A percentile compares a stretch with the other conserved stretches of the same genome.
Conservation (phyloP, 2,888 invertebrate genomes). For the Scaptomyza parva region DNA sequence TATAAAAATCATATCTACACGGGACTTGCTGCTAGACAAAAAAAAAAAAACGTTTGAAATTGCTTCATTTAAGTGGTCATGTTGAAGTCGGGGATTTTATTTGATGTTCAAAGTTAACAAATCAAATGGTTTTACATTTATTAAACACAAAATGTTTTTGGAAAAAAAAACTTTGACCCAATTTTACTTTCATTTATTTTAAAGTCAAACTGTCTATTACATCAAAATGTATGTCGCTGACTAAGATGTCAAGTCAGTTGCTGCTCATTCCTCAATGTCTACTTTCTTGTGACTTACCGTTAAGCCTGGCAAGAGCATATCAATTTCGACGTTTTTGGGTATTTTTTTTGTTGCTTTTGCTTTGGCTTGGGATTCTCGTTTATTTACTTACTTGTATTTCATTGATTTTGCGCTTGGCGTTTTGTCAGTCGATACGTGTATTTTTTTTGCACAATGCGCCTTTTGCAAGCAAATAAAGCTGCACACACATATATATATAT, state of each 20-base stretch:
- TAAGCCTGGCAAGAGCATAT: constrained; percentile 51
- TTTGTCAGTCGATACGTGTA: constrained; percentile 39
- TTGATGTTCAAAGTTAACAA: background rate
- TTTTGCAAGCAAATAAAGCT: constrained; percentile 22
- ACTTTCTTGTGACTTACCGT: constrained; percentile 1
- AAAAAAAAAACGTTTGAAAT: constrained; percentile 17
- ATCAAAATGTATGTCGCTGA: background rate
- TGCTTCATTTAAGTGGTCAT: constrained; percentile 3
- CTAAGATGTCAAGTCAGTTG: background rate
- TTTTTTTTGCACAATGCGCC: constrained; percentile 23
- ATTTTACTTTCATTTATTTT: background rate
- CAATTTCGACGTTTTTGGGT: constrained; percentile 51
- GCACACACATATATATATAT: constrained; percentile 10
- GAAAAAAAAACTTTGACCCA: background rate
- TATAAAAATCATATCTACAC: constrained; percentile 1
- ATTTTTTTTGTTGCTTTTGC: background rate
- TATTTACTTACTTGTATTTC: constrained; percentile 48
- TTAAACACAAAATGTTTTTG: background rate
- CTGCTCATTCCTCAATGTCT: constrained; percentile 9
- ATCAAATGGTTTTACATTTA: background rate
- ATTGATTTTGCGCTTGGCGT: constrained; percentile 54
- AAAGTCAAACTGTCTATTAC: background rate
- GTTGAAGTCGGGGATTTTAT: background rate
- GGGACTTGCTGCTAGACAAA: constrained; percentile 5
- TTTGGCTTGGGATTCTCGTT: constrained; percentile 7